Conservation (phyloP, 1,140 invertebrate genomes). For the Teleopsis dalmanni region DNA sequence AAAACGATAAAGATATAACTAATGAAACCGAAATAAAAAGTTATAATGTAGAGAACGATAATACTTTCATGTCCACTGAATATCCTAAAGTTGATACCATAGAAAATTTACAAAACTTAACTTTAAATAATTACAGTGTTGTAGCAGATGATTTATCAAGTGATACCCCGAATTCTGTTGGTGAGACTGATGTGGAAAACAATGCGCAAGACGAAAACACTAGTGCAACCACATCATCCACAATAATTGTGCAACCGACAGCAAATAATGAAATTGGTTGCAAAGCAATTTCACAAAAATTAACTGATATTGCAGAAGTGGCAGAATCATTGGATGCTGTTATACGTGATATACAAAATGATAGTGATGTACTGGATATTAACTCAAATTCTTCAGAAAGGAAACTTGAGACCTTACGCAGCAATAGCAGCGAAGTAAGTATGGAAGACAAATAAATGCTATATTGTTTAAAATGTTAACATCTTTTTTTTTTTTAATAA, state of each 20-base stretch:
- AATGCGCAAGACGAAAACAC: not conserved
- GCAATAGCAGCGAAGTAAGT: constrained; percentile 28
- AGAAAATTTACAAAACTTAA: constrained; percentile 1
- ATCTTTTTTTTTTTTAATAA: not conserved
- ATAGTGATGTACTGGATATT: constrained; percentile 12
- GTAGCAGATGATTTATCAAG: constrained; percentile 31
- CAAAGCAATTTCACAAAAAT: constrained; percentile 56
- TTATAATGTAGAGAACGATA: not conserved
- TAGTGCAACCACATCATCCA: constrained; percentile 1
- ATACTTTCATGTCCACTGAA: not conserved
- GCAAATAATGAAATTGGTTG: constrained; percentile 54
- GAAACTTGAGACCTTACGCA: constrained; percentile 29
- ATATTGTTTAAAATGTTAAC: not conserved
- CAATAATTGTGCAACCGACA: constrained; percentile 20
- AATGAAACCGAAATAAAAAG: not conserved
- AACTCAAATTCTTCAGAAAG: constrained; percentile 17
- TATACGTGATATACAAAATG: constrained; percentile 48
- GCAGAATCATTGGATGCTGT: constrained; percentile 58
- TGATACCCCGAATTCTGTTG: constrained; percentile 21
- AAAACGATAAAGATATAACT: not conserved
- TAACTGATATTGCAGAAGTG: constrained; percentile 57
- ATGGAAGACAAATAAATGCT: not conserved
- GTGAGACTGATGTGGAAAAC: constrained; percentile 23
- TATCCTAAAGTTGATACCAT: not conserved
- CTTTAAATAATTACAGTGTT: constrained; percentile 28